phyloP scores from a whole-genome alignment of 1,140 invertebrate genomes.

The Laupala kohalensis region DNA sequence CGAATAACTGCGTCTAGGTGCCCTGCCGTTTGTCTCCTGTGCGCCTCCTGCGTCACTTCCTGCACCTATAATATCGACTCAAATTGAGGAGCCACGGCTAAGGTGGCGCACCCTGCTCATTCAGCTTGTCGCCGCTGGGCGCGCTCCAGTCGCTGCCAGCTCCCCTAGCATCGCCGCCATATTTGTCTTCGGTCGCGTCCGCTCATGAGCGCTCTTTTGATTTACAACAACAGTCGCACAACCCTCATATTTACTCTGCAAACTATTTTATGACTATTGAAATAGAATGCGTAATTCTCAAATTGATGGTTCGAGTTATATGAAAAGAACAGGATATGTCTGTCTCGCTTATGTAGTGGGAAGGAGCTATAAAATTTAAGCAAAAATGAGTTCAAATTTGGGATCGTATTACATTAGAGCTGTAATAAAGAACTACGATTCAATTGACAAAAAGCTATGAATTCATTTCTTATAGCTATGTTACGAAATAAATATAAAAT shows the following conservation, averaged over 20 bases:
- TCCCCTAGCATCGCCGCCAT: not conserved
- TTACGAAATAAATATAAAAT: not conserved
- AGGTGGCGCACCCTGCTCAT: not conserved
- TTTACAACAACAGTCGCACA: not conserved
- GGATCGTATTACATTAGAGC: not conserved
- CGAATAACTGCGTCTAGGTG: not conserved
- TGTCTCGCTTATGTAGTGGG: not conserved
- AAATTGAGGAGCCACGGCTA: not conserved
- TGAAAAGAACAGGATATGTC: not conserved
- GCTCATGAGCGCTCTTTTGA: not conserved
- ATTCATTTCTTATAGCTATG: not conserved
- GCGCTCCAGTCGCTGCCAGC: not conserved
- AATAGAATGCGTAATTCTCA: not conserved
- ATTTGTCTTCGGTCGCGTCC: not conserved
- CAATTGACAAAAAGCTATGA: too few relatives aligned
- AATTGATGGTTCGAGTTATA: not conserved
- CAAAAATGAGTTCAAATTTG: too few relatives aligned
- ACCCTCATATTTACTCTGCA: not conserved
- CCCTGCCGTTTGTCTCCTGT: not conserved
- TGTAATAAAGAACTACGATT: too few relatives aligned
- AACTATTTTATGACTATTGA: not conserved
- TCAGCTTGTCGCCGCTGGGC: too few relatives aligned
- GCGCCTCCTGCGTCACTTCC: not conserved
- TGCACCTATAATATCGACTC: not conserved
- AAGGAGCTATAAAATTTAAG: not conserved